These are phyloP conservation scores for Melozone crissalis DNA, from an alignment of 2,113 vertebrate species.

Conservation along the genomic window DNA sequence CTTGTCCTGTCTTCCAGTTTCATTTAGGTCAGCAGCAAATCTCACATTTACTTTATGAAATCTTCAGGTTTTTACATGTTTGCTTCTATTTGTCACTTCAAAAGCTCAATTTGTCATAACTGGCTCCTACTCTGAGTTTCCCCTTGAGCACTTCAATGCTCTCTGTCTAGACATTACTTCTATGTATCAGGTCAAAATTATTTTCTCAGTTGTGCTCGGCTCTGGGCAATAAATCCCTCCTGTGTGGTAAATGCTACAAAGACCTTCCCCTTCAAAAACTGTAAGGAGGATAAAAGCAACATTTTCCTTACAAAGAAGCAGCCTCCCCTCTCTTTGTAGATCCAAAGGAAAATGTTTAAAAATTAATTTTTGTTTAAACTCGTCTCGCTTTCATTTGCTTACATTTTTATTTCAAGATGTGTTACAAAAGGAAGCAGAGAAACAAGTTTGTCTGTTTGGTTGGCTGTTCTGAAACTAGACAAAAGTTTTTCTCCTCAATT, in stretches of 20 bases:
- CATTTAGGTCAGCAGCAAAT: background rate
- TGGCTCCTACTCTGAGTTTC: constrained; percentile 12
- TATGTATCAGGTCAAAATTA: background rate
- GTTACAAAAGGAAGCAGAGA: background rate
- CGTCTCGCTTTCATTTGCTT: background rate
- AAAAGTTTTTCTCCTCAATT: background rate
- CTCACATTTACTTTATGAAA: background rate
- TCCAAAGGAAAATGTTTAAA: background rate
- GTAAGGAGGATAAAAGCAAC: background rate
- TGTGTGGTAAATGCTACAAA: constrained; percentile 17
- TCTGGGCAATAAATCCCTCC: constrained; percentile 24
- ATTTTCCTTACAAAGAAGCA: background rate
- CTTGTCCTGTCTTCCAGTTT: background rate
- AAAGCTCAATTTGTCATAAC: constrained; percentile 55
- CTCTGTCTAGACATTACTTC: constrained; percentile 50
- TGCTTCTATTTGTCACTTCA: constrained; percentile 48
- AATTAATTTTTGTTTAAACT: background rate
- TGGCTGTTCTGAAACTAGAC: background rate
- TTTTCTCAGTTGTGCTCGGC: constrained; percentile 11
- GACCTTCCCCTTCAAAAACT: background rate
- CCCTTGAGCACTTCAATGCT: constrained; percentile 43
- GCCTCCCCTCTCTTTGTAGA: background rate
- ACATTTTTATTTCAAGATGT: background rate
- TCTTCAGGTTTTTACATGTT: constrained; percentile 1
- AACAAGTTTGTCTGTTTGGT: background rate